These are phyloP conservation scores for Lepilemur septentrionalis DNA, from an alignment of 2,797 vertebrate genomes.

Conservation along the genomic window DNA sequence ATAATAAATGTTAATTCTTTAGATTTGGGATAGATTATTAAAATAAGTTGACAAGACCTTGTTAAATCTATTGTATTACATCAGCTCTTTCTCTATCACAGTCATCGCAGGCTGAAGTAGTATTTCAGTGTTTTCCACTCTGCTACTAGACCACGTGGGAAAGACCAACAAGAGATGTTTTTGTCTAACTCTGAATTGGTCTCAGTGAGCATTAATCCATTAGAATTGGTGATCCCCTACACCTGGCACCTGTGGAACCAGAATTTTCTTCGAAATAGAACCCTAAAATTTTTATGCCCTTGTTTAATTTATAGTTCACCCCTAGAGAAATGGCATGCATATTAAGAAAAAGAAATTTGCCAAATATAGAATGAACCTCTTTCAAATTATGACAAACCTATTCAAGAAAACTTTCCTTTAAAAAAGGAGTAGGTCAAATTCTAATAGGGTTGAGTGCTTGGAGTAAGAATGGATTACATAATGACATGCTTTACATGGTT, in stretches of 20 bases:
- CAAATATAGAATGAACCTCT: background rate
- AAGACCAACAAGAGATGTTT: background rate
- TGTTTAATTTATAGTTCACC: constrained; percentile 29
- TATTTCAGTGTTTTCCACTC: background rate
- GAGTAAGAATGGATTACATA: background rate
- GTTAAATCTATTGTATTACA: background rate
- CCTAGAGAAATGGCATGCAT: background rate
- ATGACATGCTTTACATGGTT: background rate
- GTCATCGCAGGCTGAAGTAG: background rate
- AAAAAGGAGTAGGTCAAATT: background rate
- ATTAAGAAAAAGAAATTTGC: background rate
- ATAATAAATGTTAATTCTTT: background rate
- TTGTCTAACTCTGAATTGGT: background rate
- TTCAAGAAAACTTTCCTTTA: background rate
- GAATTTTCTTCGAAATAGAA: constrained; percentile 3
- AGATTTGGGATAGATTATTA: background rate
- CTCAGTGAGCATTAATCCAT: background rate
- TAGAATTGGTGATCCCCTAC: background rate
- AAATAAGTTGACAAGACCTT: background rate
- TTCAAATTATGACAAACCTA: background rate
- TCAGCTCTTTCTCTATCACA: background rate
- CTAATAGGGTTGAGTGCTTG: background rate
- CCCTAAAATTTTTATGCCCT: background rate
- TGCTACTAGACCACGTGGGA: background rate
- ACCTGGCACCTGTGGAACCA: constrained; percentile 30